A percentile compares a stretch with the other conserved stretches of the same genome.
These are phyloP conservation scores for Oncorhynchus tshawytscha DNA, from an alignment of 2,113 vertebrate species.

Conservation along the genomic window DNA sequence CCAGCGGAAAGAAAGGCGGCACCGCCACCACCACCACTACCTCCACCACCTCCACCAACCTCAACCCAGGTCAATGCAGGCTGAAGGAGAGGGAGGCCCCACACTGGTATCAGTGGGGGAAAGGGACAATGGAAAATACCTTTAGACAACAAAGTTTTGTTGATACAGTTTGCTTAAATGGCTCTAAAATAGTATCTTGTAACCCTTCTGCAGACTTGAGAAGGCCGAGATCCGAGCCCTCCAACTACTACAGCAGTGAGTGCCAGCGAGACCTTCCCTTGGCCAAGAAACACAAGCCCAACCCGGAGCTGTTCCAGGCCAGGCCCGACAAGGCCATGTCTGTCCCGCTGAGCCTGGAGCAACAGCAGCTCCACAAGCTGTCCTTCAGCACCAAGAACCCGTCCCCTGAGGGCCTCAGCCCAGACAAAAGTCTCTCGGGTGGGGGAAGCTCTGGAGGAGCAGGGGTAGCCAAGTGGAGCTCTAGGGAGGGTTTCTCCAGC, in stretches of 20 bases:
- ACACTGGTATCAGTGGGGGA: not conserved
- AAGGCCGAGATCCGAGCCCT: constrained; percentile 94
- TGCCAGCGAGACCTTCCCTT: constrained; percentile 92
- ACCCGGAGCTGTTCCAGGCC: constrained; percentile 89
- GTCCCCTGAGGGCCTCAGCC: constrained; percentile 60
- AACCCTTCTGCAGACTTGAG: constrained; percentile 79
- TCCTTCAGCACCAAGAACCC: constrained; percentile 75
- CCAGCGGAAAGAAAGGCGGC: constrained; percentile 84
- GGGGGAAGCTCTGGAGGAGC: constrained; percentile 73
- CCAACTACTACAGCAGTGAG: constrained; percentile 95
- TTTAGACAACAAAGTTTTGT: not conserved
- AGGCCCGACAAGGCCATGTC: constrained; percentile 90
- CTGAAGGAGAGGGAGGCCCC: constrained; percentile 28
- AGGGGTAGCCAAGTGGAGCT: constrained; percentile 82
- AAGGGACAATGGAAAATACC: not conserved
- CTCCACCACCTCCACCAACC: constrained; percentile 78
- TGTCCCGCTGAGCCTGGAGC: constrained; percentile 89
- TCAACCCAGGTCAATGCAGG: constrained; percentile 82
- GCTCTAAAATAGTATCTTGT: not conserved
- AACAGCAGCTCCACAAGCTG: constrained; percentile 85
- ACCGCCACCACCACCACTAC: constrained; percentile 81
- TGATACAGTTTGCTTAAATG: not conserved
- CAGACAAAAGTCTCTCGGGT: constrained; percentile 65
- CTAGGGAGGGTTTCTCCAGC: constrained; percentile 85
- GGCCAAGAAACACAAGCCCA: constrained; percentile 98